These are phyloP conservation scores for Aphidius gifuensis DNA, from an alignment of 1,140 invertebrate species.

Conservation along the genomic window DNA sequence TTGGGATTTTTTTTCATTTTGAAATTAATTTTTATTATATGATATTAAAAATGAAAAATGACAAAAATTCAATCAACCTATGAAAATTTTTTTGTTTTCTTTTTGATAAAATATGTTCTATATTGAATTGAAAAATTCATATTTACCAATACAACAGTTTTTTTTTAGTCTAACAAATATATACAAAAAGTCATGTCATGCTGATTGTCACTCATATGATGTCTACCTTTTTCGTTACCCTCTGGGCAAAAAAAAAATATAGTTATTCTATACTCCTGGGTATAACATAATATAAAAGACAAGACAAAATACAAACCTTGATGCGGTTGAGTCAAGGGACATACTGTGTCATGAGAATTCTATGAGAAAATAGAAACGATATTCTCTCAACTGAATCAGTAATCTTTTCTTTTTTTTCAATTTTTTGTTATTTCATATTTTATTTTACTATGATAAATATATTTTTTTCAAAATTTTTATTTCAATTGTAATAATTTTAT, in stretches of 20 bases:
- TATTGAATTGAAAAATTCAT: too few species aligned
- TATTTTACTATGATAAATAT: not conserved
- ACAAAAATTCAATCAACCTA: too few species aligned
- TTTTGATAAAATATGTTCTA: too few species aligned
- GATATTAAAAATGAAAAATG: too few species aligned
- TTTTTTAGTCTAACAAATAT: not conserved
- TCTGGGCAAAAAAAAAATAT: conserved; percentile 35
- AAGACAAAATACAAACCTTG: conserved; percentile 40
- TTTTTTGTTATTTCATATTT: not conserved
- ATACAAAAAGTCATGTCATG: conserved; percentile 11
- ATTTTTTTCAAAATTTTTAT: not conserved
- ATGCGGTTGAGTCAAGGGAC: too few species aligned
- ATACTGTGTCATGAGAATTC: too few species aligned
- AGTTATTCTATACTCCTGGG: conserved; percentile 37
- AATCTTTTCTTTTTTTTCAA: conserved; percentile 8
- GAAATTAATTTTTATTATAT: too few species aligned
- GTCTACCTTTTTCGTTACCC: conserved; percentile 5
- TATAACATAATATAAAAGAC: conserved; percentile 37
- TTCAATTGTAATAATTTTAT: too few species aligned
- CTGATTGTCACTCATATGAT: not conserved
- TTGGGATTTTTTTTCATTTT: too few species aligned
- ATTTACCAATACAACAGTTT: too few species aligned
- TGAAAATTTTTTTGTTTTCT: too few species aligned
- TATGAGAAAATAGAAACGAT: conserved; percentile 33
- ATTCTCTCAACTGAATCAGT: conserved; percentile 30